These are phyloP conservation scores for Bubo scandiacus DNA, from an alignment of 2,113 vertebrate genomes.

Conservation along the genomic window DNA sequence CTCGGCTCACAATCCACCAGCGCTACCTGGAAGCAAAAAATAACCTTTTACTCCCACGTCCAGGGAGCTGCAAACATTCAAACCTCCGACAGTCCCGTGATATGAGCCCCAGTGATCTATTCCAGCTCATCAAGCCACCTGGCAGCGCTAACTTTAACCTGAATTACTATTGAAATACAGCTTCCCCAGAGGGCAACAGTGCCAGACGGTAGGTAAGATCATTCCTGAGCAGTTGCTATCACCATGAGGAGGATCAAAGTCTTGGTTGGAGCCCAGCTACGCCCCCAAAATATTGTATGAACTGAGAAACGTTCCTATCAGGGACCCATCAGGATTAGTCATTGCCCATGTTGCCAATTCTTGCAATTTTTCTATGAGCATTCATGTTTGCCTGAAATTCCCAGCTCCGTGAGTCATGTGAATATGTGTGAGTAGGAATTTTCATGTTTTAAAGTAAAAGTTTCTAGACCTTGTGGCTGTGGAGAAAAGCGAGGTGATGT, in stretches of 20 bases:
- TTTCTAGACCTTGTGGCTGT: neutral
- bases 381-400: neutral
- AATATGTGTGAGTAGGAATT: neutral
- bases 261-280: neutral
- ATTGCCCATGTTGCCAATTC: neutral
- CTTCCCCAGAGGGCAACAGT: neutral
- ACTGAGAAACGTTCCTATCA: neutral
- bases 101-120: neutral
- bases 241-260: slow-evolving; percentile 17
- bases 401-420: slow-evolving; percentile 13
- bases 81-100: fast-evolving
- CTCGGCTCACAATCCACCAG: fast-evolving
- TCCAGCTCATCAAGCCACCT: neutral
- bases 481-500: neutral
- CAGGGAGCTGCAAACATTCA: neutral
- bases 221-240: neutral
- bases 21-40: neutral
- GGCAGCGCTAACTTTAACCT: slow-evolving; percentile 20
- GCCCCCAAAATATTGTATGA: neutral
- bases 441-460: neutral
- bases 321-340: slow-evolving; percentile 42
- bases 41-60: neutral
- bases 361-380: neutral
- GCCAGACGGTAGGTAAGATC: neutral
- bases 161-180: neutral